These are phyloP conservation scores for Ophraella communa DNA, from an alignment of 2,888 invertebrate species.

Conservation along the genomic window DNA sequence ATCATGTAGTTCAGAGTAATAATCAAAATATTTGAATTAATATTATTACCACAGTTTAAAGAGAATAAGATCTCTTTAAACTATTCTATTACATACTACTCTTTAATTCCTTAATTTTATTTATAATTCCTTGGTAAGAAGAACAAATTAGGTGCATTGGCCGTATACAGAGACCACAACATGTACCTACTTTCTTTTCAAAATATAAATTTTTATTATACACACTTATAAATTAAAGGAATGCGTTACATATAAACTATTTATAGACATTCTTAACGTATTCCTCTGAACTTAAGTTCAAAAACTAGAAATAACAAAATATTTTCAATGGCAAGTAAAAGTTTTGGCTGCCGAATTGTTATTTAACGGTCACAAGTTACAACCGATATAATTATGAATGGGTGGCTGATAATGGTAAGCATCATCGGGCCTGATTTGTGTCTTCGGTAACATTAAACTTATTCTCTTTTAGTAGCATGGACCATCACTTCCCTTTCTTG, in stretches of 20 bases:
- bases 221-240: neutral
- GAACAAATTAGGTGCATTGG: neutral
- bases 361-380: no score
- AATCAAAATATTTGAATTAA: no score
- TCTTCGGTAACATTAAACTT: constrained; percentile 23
- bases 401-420: neutral
- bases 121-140: neutral
- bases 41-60: no score
- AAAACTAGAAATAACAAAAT: neutral
- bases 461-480: constrained; percentile 27
- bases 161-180: neutral
- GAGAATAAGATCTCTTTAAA: no score
- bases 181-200: neutral
- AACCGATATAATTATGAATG: constrained; percentile 1
- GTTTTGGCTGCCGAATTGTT: neutral
- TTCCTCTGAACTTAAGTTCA: neutral
- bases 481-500: constrained; percentile 29
- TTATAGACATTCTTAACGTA: neutral
- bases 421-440: constrained; percentile 23
- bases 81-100: no score
- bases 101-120: no score
- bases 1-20: no score
- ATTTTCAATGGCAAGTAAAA: no score
- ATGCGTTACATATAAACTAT: neutral
- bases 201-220: neutral